phyloP scores from a whole-genome alignment of 2,888 invertebrate species.

The Abscondita cerata region DNA sequence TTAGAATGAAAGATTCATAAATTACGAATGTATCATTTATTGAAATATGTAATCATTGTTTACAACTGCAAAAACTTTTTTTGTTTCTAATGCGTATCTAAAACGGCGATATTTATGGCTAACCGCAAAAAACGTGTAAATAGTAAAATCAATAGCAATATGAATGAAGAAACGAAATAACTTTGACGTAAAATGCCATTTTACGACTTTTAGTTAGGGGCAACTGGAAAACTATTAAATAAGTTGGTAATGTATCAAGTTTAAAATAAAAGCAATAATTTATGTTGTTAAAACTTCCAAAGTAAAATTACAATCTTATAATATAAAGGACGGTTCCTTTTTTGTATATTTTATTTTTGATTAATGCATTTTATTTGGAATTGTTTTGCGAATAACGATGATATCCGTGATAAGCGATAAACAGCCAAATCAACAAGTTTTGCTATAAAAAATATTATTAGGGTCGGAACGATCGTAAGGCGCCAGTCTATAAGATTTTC shows the following conservation, averaged over 20 bases:
- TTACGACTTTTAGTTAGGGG: neutral
- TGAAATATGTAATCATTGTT: no score
- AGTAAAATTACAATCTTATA: slow-evolving; percentile 5
- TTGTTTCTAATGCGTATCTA: no score
- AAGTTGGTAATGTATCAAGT: neutral
- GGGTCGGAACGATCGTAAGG: slow-evolving; percentile 17
- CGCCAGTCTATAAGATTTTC: slow-evolving; percentile 18
- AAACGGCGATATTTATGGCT: no score
- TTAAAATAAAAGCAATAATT: slow-evolving; percentile 4
- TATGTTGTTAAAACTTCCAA: neutral
- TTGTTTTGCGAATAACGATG: slow-evolving; percentile 14
- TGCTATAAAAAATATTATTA: slow-evolving; percentile 20
- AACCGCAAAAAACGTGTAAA: no score
- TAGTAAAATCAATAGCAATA: no score
- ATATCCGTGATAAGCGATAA: slow-evolving; percentile 14
- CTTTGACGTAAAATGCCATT: no score
- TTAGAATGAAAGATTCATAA: no score
- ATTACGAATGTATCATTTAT: no score
- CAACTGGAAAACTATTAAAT: slow-evolving; percentile 2
- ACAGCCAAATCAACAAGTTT: slow-evolving; percentile 18
- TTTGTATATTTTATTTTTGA: slow-evolving; percentile 5
- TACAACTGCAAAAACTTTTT: no score
- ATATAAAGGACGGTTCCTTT: neutral
- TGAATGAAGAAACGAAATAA: no score
- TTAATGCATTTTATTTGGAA: slow-evolving; percentile 10